Evolutionary conservation across 2,888 invertebrate species (phyloP), one percentile per base, ranked within the genome.

Genomic region (Lepidochrysops patricia): DNA sequence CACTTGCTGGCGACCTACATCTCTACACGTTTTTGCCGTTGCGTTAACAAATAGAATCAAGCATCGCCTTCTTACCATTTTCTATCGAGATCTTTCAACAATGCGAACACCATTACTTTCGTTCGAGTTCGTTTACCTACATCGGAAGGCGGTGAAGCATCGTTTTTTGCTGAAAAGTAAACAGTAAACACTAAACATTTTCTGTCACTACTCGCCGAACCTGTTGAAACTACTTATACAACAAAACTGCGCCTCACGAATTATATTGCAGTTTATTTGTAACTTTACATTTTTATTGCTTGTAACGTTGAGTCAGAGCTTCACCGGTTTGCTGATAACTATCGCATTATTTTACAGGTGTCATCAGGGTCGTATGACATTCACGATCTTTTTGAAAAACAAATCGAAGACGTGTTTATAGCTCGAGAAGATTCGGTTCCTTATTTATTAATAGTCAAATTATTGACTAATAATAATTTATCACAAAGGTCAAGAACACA

Each of bases 91-190:
- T 82, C 80, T 82, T 73, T 72, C 71, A 75, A 82, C 78, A 83
- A 84, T 84, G 82, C 82, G 81, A 74, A 79, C 80, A 79, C 75
- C 78, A 79, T 86, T 84, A 82, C 88, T 86, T 86, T 88, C 86
- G 74, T 82, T 82, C 67, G 70, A 32, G 35, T 57, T 60, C 58
- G 34, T 49, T 50, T 52, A 54, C 6, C 27, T 19, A 19, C 15
- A 29, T 29, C 29, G 54, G 26, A 27, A 13, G n/a, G n/a, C n/a
- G n/a, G n/a, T n/a, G n/a, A n/a, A n/a, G n/a, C 15, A 13, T 13
- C 7, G 27, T 15, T 52, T 52, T 52, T 52, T 52, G 27, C 7
- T 52, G 15, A 52, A 15, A 27, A 34, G 7, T n/a, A 34, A 49
- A 49, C 49, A 25, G 13, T 57, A 57, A 34, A 27, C 50, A 52